Evolutionary conservation across 2,113 vertebrate species (phyloP), one percentile per base, ranked within the genome.

Genomic region (Ramphastos sulfuratus): DNA sequence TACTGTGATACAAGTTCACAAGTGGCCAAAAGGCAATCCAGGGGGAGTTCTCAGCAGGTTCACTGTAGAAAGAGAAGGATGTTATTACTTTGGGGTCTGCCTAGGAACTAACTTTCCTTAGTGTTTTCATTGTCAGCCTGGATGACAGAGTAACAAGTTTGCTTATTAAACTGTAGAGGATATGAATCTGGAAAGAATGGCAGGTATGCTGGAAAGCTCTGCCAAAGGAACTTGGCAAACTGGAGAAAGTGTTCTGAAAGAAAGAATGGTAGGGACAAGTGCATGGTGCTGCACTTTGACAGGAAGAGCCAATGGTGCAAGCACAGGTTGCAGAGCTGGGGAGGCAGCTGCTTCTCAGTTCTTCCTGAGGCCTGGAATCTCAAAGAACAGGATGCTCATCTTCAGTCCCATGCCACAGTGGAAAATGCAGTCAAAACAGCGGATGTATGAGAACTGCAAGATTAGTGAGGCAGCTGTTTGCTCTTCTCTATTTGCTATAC

Each of bases 151-250:
- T 48, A 81, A 81, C 56, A 95, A 78, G 33, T 37, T 37, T 48
- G 61, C 85, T 92, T 90, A 85, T 72, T 86, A 71, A 80, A 93
- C 24, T 75, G 76, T 69, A 93, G 69, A 78, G 73, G 83, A 88
- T 64, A n/a, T 9, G 35, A 81, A 90, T 86, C 86, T 86, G 88
- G 92, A 85, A 95, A 92, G 83, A 93, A 94, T 39, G 90, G 65
- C 77, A 95, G 76, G 48, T 93, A 95, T 86, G 80, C 59, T 69
- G 76, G 54, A 81, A 74, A 81, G 65, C 61, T 90, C 60, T 94
- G 85, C 80, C 92, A 94, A 73, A 82, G 64, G 46, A 92, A 67
- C 78, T 85, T 93, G 91, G 85, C 93, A 82, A 82, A 69, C 1
- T 66, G 60, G 56, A 91, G 64, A 37, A 77, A 77, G 72, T 4